These are phyloP conservation scores for Pipistrellus kuhlii DNA, from an alignment of 2,797 vertebrate species.

Conservation along the genomic window DNA sequence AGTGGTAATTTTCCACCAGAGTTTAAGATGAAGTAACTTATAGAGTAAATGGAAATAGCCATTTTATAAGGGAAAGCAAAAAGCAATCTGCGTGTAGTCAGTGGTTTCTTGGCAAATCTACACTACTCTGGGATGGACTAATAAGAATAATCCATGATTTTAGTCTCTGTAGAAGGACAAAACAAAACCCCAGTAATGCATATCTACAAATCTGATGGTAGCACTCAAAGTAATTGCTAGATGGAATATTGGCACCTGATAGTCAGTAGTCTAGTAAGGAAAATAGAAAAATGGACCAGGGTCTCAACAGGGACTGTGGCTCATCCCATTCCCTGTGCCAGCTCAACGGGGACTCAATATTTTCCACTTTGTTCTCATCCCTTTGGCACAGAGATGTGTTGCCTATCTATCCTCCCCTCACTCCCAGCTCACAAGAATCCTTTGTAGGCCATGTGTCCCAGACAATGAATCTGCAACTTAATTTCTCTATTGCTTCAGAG, in stretches of 20 bases:
- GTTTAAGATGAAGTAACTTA: neutral
- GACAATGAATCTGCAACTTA: neutral
- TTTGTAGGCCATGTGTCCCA: neutral
- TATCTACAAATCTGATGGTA: neutral
- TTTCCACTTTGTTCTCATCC: neutral
- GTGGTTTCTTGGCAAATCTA: neutral
- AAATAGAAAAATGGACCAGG: neutral
- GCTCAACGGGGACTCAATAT: neutral
- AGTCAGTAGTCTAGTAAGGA: neutral
- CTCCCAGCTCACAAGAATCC: neutral
- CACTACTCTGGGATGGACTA: neutral
- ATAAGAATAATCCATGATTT: neutral
- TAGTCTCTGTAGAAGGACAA: neutral
- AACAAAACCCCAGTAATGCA: neutral
- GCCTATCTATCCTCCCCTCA: neutral
- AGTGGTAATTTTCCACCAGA: neutral
- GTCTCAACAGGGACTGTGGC: neutral
- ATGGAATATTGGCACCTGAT: neutral
- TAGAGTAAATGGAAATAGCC: neutral
- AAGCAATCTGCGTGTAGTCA: neutral
- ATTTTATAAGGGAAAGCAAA: neutral
- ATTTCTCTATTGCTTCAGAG: neutral
- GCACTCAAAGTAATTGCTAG: neutral
- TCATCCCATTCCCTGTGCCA: neutral
- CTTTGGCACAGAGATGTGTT: neutral